These are phyloP conservation scores for Phortica magna DNA, from an alignment of 2,888 invertebrate genomes.

Conservation along the genomic window DNA sequence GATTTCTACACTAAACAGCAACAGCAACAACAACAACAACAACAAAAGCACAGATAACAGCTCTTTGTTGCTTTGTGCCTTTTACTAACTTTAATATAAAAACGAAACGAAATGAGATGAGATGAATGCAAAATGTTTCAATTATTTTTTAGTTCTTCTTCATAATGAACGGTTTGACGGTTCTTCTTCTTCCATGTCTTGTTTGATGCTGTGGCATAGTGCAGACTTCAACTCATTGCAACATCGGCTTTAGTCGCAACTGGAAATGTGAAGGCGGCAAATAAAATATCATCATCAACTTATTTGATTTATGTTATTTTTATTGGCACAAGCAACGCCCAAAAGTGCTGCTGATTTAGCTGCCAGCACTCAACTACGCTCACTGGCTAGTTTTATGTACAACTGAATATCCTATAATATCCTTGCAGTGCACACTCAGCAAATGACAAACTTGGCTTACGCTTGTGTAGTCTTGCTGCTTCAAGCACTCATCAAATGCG, in stretches of 20 bases:
- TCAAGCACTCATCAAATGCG: background rate
- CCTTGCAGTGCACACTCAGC: background rate
- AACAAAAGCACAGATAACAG: too few species aligned
- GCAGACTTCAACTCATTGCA: too few species aligned
- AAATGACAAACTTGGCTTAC: background rate
- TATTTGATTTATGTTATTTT: background rate
- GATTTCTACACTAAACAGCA: conserved; percentile 6
- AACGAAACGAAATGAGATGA: too few species aligned
- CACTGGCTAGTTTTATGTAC: conserved; percentile 26
- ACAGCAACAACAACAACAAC: too few species aligned
- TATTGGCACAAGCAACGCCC: background rate
- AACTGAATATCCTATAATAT: conserved; percentile 27
- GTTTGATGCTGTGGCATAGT: too few species aligned
- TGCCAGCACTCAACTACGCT: background rate
- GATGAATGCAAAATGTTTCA: too few species aligned
- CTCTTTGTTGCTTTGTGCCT: background rate
- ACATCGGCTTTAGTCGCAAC: too few species aligned
- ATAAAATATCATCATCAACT: background rate
- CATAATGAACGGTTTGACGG: too few species aligned
- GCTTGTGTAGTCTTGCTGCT: background rate
- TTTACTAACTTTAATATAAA: too few species aligned
- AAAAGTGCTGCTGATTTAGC: background rate
- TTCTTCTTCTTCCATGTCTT: too few species aligned
- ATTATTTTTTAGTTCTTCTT: too few species aligned
- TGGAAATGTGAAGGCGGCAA: too few species aligned